Base-by-base conservation (phyloP, 2,888 invertebrate species). In the Andrena chrysosceles region DNA sequence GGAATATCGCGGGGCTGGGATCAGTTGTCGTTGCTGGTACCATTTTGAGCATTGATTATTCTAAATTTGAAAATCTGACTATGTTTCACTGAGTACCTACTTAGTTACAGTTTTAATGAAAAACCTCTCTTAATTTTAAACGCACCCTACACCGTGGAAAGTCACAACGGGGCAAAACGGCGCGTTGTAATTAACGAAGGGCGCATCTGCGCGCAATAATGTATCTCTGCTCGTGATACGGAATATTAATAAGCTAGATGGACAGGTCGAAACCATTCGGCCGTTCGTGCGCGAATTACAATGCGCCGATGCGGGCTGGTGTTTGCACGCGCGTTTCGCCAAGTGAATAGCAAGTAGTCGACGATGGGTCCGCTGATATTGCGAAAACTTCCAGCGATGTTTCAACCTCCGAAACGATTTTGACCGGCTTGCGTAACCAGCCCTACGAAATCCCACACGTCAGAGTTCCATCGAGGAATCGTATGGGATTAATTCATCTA, bases 311-410 rank as follows among this genome's bases (percentile, higher is more conserved):
- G 85, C 85, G 85, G 84, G 84, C 76, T 49, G 72, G 76, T 75
- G 71, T 64, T 59, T 76, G 72, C 77, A 77, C 49, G 69, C 73
- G 72, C 77, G 82, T 73, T 82, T 67, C 80, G 77, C 75, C 70
- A n/a, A 56, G 64, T 77, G 86, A 86, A 86, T 86, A 86, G 76
- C 86, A 86, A 86, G 80, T 76, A 76, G 82, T 66, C 73, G 56
- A 42, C 69, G 26, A 60, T 33, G 56, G 62, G 16, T 71, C 67
- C 67, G 54, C n/a, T 35, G 26, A 42, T 59, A 64, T 88, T 87
- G 82, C 76, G 84, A 80, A 87, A 88, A 77, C 54, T 77, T 83
- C 71, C 16, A 72, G 81, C 77, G 80, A 75, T 74, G 77, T 77
- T 84, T 85, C 63, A 78, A 68, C 64, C 63, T 80, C 68, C 56